Evolutionary conservation across 2,888 invertebrate genomes (phyloP).

Genomic region (Bimastos eiseni): DNA sequence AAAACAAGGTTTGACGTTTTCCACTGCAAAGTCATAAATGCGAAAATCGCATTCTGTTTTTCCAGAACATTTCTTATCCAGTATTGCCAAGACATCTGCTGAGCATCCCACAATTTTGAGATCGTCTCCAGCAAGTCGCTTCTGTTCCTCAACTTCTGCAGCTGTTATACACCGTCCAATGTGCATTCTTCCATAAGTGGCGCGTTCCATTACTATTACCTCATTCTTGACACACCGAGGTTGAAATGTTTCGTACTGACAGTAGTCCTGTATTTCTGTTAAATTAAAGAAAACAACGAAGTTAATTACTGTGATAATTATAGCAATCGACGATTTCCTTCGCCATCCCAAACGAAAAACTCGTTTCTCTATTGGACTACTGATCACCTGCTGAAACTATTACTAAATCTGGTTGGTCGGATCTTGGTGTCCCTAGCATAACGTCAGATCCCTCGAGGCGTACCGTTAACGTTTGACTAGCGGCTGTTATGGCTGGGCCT

Average conservation of each 20-base stretch:
- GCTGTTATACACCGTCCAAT: conserved; percentile 27
- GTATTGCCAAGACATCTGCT: conserved; percentile 26
- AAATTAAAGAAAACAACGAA: neutral
- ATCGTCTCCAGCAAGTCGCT: neutral
- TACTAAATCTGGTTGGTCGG: no score
- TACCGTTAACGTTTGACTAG: no score
- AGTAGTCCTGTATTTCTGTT: neutral
- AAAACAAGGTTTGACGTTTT: conserved; percentile 8
- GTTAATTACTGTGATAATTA: neutral
- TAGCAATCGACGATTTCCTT: no score
- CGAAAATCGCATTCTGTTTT: conserved; percentile 19
- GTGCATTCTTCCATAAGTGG: conserved; percentile 29
- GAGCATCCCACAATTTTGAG: conserved; percentile 25
- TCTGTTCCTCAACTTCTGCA: neutral
- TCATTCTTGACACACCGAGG: conserved; percentile 25
- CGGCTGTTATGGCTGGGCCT: no score
- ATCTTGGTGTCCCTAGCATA: no score
- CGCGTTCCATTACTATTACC: conserved; percentile 16
- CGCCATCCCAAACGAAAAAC: no score
- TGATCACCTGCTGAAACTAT: no score
- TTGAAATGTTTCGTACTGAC: neutral
- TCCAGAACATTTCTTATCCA: conserved; percentile 32
- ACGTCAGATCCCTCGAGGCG: no score
- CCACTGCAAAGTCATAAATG: neutral
- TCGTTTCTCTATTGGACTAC: no score